Conservation (phyloP, 2,113 vertebrate species). For the Scomber colias region DNA sequence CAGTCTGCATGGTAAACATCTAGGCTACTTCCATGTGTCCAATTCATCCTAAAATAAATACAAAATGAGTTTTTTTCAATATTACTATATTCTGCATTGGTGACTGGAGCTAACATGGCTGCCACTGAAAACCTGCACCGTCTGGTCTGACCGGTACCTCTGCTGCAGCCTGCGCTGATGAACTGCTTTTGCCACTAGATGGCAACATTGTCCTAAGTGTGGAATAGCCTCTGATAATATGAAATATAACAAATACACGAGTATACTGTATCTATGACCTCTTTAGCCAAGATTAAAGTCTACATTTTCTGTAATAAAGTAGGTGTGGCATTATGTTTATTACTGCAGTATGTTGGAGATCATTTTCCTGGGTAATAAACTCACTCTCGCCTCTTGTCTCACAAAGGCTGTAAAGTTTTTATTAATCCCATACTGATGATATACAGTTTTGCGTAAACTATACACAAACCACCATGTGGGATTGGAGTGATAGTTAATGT, state of each 20-base stretch:
- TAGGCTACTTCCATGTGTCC: background rate
- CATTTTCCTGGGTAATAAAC: constrained; percentile 6
- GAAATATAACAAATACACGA: background rate
- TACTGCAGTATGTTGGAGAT: background rate
- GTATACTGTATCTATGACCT: no score
- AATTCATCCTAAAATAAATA: background rate
- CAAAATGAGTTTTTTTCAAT: background rate
- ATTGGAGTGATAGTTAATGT: no score
- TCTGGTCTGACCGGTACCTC: constrained; percentile 4
- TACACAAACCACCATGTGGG: background rate
- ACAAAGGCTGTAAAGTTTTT: background rate
- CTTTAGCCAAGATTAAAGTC: background rate
- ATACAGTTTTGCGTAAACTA: background rate
- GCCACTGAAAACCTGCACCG: constrained; percentile 50
- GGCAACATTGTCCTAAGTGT: constrained; percentile 39
- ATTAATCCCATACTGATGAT: background rate
- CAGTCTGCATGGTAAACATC: background rate
- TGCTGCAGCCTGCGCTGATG: constrained; percentile 22
- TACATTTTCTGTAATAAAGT: background rate
- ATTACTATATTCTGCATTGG: background rate
- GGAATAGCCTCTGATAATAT: background rate
- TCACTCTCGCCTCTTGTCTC: background rate
- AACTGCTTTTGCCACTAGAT: constrained; percentile 59
- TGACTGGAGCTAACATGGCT: constrained; percentile 64
- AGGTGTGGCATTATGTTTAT: background rate